Percentiles rank a stretch among this genome's conserved stretches.
These are phyloP conservation scores for Smutsia gigantea DNA, from an alignment of 2,797 vertebrate genomes.

Conservation along the genomic window DNA sequence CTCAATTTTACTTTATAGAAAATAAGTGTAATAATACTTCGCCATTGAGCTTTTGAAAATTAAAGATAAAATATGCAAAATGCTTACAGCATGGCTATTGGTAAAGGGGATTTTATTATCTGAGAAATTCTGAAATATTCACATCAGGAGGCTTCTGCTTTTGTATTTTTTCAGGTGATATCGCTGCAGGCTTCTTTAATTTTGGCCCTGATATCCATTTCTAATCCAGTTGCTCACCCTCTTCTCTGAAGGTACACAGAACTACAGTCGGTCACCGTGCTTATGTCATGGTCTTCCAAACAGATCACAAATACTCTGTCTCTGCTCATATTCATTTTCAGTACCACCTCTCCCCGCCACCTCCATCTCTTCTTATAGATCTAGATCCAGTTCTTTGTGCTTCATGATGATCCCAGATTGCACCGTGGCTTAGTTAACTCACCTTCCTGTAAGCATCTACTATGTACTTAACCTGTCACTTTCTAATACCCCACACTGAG, in stretches of 20 bases:
- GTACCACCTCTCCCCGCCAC: neutral
- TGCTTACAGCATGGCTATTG: neutral
- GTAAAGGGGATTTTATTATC: neutral
- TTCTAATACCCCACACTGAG: neutral
- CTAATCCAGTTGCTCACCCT: neutral
- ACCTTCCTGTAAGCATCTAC: neutral
- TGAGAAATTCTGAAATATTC: slow-evolving; percentile 33
- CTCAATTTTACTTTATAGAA: neutral
- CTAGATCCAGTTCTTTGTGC: neutral
- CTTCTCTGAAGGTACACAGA: neutral
- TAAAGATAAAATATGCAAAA: neutral
- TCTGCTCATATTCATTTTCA: neutral
- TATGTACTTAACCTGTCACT: neutral
- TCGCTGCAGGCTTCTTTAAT: neutral
- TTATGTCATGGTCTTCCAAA: neutral
- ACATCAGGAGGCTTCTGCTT: neutral
- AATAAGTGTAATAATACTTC: neutral
- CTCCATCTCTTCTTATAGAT: neutral
- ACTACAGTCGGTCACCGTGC: no score
- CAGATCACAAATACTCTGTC: neutral
- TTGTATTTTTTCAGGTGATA: neutral
- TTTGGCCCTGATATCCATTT: neutral
- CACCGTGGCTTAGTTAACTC: neutral
- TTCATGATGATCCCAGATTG: neutral
- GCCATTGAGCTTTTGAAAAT: neutral